Base-by-base conservation (phyloP, 1,140 invertebrate species). In the Drosophila nigrodunni region DNA sequence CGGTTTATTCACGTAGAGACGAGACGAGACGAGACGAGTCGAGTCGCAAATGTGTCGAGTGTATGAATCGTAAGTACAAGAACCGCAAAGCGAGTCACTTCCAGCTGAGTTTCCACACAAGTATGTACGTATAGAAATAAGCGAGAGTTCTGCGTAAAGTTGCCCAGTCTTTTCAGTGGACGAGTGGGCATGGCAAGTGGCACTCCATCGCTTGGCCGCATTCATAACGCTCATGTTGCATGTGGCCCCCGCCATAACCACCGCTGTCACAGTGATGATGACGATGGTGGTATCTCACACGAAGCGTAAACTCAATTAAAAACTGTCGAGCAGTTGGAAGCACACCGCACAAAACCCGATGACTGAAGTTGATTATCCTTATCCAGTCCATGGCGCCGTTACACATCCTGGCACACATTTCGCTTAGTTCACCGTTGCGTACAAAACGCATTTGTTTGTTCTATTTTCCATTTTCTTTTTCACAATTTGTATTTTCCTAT, bases 281-380 rank as follows among this genome's bases (percentile, higher is more conserved):
- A 30, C 25, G 25, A 30, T 30, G 25, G 50, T 50, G 46, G 69
- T 52, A 39, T 58, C 79, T 74, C 75, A 81, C 67, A 67, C 80
- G 71, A 71, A 89, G 85, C 85, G 85, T 89, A 83, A 89, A 89
- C 85, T 89, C 85, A 89, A 89, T 89, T 89, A 89, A 89, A 89
- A 89, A 85, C 78, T 81, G 85, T 79, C 85, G 85, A 89, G 85
- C 44, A 80, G 66, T 80, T 79, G 76, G 73, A 72, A 52, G 65
- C 82, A 71, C 70, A 47, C 78, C 57, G 74, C 55, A 61, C 44
- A 35, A 46, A 30, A 13, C 64, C 13, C 25, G 71, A 65, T 78
- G 85, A 88, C 80, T 76, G 68, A 67, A 74, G 59, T 83, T 88
- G 85, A 89, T 83, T 88, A 78, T 89, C 74, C 74, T 78, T 69